Conservation (phyloP, 2,113 vertebrate genomes). For the Peromyscus californicus region DNA sequence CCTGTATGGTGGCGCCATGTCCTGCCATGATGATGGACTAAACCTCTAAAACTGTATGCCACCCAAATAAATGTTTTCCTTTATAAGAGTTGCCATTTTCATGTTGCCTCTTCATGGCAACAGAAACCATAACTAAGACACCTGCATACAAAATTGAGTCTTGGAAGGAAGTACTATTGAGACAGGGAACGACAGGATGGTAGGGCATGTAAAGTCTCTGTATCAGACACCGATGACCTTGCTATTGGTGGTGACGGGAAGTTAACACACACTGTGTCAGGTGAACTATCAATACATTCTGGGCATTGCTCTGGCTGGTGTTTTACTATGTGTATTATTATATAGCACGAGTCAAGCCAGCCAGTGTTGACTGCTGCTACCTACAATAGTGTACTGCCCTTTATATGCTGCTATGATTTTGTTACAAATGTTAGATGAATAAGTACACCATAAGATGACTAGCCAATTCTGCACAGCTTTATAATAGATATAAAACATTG, state of each 20-base stretch:
- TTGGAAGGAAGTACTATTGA: background rate
- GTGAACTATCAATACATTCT: background rate
- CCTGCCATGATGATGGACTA: background rate
- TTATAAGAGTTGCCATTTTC: background rate
- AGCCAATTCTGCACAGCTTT: background rate
- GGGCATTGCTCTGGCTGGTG: background rate
- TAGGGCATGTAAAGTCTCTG: background rate
- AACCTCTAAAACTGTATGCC: background rate
- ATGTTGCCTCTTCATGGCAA: background rate
- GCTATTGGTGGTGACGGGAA: background rate
- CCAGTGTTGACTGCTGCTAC: background rate
- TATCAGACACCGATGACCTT: background rate
- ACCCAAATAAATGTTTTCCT: background rate
- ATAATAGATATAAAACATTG: background rate
- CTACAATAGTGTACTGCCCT: background rate
- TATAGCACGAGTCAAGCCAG: background rate
- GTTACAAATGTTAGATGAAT: conserved; percentile 37
- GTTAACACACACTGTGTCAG: background rate
- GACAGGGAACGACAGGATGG: background rate
- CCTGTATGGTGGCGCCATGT: background rate
- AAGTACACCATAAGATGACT: background rate
- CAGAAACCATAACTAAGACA: background rate
- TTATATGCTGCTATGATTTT: background rate
- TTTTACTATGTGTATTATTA: background rate
- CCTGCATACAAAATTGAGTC: background rate